Conservation (phyloP, 2,888 invertebrate species). For the Zhengitettix transpicula region DNA sequence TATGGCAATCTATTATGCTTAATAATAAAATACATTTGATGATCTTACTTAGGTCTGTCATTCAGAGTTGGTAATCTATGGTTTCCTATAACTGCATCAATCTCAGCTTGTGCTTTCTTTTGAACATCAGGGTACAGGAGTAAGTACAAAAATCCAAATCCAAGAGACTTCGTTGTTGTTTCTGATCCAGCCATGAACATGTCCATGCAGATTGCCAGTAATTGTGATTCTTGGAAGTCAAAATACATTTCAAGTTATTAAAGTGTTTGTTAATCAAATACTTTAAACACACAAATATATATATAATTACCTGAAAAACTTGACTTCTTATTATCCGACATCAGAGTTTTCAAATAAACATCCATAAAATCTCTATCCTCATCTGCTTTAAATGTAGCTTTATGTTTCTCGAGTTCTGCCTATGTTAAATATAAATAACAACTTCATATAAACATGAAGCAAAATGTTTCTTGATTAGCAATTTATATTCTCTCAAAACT, state of each 20-base stretch:
- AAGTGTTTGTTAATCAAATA: not conserved
- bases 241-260: not conserved
- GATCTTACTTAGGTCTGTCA: constrained; percentile 48
- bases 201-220: constrained; percentile 66
- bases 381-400: constrained; percentile 36
- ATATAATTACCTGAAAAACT: constrained; percentile 25
- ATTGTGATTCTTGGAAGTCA: constrained; percentile 43
- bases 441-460: no score
- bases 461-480: no score
- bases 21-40: not conserved
- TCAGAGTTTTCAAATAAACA: constrained; percentile 52
- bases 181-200: constrained; percentile 79
- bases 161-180: constrained; percentile 63
- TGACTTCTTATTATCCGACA: constrained; percentile 35
- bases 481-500: no score
- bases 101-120: constrained; percentile 56
- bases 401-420: constrained; percentile 55
- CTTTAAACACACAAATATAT: not conserved
- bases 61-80: constrained; percentile 48
- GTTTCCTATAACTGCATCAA: constrained; percentile 54
- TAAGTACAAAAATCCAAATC: constrained; percentile 59
- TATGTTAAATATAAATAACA: constrained; percentile 12
- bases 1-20: not conserved
- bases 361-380: constrained; percentile 68
- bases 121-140: constrained; percentile 56